phyloP scores from a whole-genome alignment of 2,113 vertebrate genomes.

The Ctenomys sociabilis region DNA sequence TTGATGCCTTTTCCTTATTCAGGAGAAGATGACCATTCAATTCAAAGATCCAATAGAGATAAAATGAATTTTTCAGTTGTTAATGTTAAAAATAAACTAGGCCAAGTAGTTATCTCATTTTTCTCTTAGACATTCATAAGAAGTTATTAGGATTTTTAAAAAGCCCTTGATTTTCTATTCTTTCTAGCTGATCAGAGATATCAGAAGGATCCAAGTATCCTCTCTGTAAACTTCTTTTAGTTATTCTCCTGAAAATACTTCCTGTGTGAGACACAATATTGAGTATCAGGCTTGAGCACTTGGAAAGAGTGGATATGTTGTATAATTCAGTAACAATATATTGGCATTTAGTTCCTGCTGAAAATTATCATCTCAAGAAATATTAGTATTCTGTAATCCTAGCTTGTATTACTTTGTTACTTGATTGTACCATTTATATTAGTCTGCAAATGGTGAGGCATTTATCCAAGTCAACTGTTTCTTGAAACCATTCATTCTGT shows the following conservation, averaged over 20 bases:
- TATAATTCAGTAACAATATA: background rate
- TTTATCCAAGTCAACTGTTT: conserved; percentile 48
- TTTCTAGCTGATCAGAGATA: background rate
- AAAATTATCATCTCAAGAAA: background rate
- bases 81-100: background rate
- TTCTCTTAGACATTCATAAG: background rate
- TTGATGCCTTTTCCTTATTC: background rate
- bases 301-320: background rate
- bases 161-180: background rate
- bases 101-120: background rate
- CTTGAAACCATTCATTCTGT: background rate
- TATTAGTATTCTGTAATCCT: background rate
- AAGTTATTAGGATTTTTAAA: background rate
- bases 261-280: background rate
- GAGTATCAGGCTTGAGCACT: background rate
- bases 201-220: background rate
- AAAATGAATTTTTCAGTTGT: background rate
- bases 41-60: background rate
- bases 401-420: background rate
- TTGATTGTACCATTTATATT: background rate
- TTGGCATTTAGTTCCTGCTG: background rate
- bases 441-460: background rate
- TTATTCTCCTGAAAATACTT: background rate
- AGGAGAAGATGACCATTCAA: background rate
- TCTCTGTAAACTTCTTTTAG: background rate